Conservation (phyloP, 2,113 vertebrate genomes). For the Prietella phreatophila region DNA sequence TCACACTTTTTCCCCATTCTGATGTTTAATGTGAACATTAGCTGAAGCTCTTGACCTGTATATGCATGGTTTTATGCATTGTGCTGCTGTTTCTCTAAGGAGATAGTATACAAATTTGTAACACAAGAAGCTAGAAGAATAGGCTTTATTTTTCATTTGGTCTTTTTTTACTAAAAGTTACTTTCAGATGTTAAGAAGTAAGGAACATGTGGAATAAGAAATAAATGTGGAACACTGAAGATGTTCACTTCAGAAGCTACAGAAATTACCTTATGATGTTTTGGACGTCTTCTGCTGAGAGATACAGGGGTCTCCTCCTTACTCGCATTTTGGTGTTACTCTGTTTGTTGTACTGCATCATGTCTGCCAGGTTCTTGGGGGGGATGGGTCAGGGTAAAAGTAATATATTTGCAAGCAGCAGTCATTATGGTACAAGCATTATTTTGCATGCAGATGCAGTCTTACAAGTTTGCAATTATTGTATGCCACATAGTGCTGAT, state of each 20-base stretch:
- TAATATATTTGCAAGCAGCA: neutral
- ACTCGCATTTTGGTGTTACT: constrained; percentile 19
- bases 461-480: neutral
- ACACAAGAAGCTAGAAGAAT: neutral
- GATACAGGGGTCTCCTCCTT: constrained; percentile 43
- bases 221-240: too few species aligned
- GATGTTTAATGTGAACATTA: too few species aligned
- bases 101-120: too few species aligned
- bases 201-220: neutral
- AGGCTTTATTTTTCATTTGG: neutral
- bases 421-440: neutral
- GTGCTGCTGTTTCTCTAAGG: neutral
- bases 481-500: neutral
- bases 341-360: constrained; percentile 36
- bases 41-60: too few species aligned
- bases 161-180: neutral
- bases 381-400: too few species aligned
- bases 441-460: neutral
- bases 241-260: neutral
- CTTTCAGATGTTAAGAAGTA: neutral
- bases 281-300: constrained; percentile 31
- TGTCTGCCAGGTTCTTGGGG: neutral
- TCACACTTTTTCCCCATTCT: too few species aligned
- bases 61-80: too few species aligned
- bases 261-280: constrained; percentile 30